These are phyloP conservation scores for Poeciliopsis retropinna DNA, from an alignment of 2,113 vertebrate genomes.

Conservation along the genomic window DNA sequence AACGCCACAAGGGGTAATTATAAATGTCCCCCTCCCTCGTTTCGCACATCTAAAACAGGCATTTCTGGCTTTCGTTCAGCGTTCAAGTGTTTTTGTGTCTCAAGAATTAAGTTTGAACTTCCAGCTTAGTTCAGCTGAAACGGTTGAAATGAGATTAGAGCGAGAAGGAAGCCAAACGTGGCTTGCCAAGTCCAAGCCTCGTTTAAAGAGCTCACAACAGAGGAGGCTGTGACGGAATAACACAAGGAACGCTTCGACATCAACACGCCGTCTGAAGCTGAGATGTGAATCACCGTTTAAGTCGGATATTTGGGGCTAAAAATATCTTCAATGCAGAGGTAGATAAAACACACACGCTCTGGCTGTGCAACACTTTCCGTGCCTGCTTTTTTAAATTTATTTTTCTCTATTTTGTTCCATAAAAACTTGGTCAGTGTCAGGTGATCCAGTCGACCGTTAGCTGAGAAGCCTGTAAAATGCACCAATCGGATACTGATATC, in stretches of 20 bases:
- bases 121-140: conserved; percentile 1
- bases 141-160: conserved; percentile 26
- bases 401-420: background rate
- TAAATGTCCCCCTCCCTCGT: background rate
- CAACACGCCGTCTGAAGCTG: conserved; percentile 22
- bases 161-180: conserved; percentile 13
- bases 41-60: background rate
- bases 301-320: conserved; percentile 4
- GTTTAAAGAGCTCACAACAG: conserved; percentile 30
- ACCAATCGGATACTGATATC: too few relatives aligned
- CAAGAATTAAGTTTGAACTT: background rate
- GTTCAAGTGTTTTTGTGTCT: background rate
- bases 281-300: conserved; percentile 1
- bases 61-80: background rate
- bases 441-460: background rate
- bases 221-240: conserved; percentile 24
- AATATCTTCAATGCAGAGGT: background rate
- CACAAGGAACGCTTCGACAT: conserved; percentile 1
- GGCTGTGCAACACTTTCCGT: background rate
- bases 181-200: conserved; percentile 41
- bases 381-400: conserved; percentile 16
- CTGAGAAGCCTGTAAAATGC: background rate
- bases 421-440: background rate
- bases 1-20: background rate
- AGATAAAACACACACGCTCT: background rate